Evolutionary conservation across 1,140 invertebrate species (phyloP).

Genomic region (Scaptomyza pallida): DNA sequence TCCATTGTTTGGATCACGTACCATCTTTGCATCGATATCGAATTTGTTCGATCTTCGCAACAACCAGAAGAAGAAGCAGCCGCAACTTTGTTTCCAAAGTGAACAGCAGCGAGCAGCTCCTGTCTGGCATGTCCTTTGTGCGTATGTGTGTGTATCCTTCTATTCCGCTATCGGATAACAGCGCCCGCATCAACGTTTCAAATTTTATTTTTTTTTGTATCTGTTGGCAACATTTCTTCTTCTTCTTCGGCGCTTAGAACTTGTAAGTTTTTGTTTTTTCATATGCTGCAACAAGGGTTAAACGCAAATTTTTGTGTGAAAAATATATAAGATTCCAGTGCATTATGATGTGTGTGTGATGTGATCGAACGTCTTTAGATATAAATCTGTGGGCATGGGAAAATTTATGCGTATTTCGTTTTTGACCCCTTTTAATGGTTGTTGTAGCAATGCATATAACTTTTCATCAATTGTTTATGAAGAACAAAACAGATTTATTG

Average conservation of each 20-base stretch:
- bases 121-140: constrained; percentile 36
- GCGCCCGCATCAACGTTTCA: constrained; percentile 72
- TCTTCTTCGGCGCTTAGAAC: constrained; percentile 54
- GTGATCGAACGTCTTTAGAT: constrained; percentile 68
- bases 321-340: constrained; percentile 59
- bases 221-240: constrained; percentile 7
- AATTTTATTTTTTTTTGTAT: constrained; percentile 61
- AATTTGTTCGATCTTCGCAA: constrained; percentile 72
- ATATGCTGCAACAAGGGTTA: constrained; percentile 60
- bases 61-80: neutral
- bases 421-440: constrained; percentile 4
- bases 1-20: constrained; percentile 75
- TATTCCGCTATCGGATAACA: constrained; percentile 78
- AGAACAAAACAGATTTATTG: too few species aligned
- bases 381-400: constrained; percentile 65
- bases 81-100: constrained; percentile 75
- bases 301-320: constrained; percentile 59
- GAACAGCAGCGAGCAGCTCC: constrained; percentile 60
- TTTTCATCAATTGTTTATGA: constrained; percentile 1
- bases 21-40: constrained; percentile 58
- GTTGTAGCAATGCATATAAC: neutral
- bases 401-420: constrained; percentile 37
- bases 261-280: constrained; percentile 67
- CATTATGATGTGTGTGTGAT: constrained; percentile 66
- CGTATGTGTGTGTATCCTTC: constrained; percentile 29